Evolutionary conservation across 2,888 invertebrate species (phyloP).

Genomic region (Drosophila nr. medialis): DNA sequence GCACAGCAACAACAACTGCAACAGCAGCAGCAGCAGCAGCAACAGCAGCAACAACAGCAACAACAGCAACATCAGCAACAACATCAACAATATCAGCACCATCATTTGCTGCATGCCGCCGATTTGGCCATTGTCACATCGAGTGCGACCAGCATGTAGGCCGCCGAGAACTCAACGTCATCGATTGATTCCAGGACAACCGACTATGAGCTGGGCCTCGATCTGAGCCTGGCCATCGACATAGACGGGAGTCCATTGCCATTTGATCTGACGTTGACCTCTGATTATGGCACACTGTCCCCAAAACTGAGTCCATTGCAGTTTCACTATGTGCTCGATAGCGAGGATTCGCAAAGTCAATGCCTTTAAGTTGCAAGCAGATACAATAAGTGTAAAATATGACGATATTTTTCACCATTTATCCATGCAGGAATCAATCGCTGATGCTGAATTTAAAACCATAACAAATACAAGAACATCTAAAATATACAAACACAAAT

Average conservation of each 20-base stretch:
- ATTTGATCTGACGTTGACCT: conserved; percentile 65
- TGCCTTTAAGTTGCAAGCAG: conserved; percentile 36
- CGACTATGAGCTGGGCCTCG: conserved; percentile 32
- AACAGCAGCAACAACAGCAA: conserved; percentile 83
- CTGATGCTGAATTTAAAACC: conserved; percentile 70
- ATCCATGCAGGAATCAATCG: conserved; percentile 66
- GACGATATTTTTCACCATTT: neutral
- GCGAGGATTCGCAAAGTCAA: conserved; percentile 42
- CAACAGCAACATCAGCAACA: conserved; percentile 85
- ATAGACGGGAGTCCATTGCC: conserved; percentile 62
- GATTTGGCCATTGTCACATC: conserved; percentile 84
- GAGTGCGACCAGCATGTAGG: conserved; percentile 85
- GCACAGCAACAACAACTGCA: conserved; percentile 84
- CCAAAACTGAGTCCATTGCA: conserved; percentile 77
- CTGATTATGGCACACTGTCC: conserved; percentile 73
- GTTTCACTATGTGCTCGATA: conserved; percentile 45
- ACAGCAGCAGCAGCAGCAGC: conserved; percentile 85
- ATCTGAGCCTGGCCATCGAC: conserved; percentile 54
- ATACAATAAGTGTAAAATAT: conserved; percentile 39
- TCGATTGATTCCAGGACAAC: conserved; percentile 71
- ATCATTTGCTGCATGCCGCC: conserved; percentile 84
- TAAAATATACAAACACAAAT: conserved; percentile 16
- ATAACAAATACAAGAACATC: conserved; percentile 5
- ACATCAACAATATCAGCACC: conserved; percentile 85
- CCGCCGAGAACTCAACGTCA: conserved; percentile 80